These are phyloP conservation scores for Plebejus anna DNA, from an alignment of 2,888 invertebrate species.

Conservation along the genomic window DNA sequence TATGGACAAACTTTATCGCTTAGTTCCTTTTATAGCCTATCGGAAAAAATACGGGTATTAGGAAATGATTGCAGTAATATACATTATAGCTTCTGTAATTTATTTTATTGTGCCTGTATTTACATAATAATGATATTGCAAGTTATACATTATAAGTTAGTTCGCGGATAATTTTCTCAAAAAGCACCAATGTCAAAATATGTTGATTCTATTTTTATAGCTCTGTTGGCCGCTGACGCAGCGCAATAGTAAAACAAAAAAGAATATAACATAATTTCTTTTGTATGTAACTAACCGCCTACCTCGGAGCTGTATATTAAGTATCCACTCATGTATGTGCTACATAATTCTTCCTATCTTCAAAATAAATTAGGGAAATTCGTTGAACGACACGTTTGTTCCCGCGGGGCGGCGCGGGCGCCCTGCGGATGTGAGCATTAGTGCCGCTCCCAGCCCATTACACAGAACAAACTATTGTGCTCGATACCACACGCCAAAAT, in stretches of 20 bases:
- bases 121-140: background rate
- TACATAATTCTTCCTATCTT: conserved; percentile 39
- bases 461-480: conserved; percentile 41
- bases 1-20: conserved; percentile 1
- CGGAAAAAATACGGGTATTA: background rate
- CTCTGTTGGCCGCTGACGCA: too few relatives aligned
- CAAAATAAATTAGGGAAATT: conserved; percentile 45
- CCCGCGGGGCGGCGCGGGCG: conserved; percentile 37
- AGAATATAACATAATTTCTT: background rate
- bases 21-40: background rate
- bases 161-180: background rate
- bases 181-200: too few relatives aligned
- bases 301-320: background rate
- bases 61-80: background rate
- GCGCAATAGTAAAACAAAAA: background rate
- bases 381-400: conserved; percentile 37
- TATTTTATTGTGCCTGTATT: background rate
- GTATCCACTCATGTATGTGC: conserved; percentile 33
- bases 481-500: conserved; percentile 1
- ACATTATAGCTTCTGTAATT: background rate
- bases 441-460: conserved; percentile 51
- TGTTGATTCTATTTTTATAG: too few relatives aligned
- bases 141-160: background rate
- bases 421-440: conserved; percentile 54
- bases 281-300: background rate